Evolutionary conservation across 2,888 invertebrate species (phyloP).

Genomic region (Drosophila atripex): DNA sequence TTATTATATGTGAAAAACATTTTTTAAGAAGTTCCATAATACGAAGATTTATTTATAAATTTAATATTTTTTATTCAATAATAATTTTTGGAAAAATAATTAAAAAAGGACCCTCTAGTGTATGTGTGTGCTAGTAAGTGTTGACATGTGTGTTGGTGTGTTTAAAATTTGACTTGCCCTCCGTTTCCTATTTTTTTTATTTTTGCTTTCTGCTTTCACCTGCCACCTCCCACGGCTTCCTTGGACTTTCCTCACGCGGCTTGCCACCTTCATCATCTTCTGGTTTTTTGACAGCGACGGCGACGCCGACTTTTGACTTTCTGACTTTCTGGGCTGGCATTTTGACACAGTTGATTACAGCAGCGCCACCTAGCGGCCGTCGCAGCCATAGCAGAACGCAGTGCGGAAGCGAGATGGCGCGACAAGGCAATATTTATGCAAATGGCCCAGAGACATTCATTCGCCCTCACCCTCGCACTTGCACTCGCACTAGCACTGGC

Average conservation of each 20-base stretch:
- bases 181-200: constrained; percentile 17
- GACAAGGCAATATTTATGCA: constrained; percentile 70
- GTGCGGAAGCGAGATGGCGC: constrained; percentile 30
- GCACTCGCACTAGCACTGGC: constrained; percentile 7
- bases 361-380: constrained; percentile 72
- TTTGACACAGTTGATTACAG: constrained; percentile 77
- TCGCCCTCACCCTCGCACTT: constrained; percentile 14
- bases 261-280: constrained; percentile 32
- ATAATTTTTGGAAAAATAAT: background rate
- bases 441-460: constrained; percentile 60
- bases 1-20: no score
- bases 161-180: constrained; percentile 60
- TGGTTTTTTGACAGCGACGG: constrained; percentile 51
- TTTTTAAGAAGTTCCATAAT: no score
- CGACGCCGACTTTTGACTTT: constrained; percentile 69
- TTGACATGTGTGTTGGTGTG: constrained; percentile 24
- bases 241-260: constrained; percentile 5
- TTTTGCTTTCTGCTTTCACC: constrained; percentile 28
- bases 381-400: constrained; percentile 45
- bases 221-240: constrained; percentile 26
- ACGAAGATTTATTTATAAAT: no score
- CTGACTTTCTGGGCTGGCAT: constrained; percentile 73
- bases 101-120: constrained; percentile 22
- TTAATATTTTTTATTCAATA: no score
- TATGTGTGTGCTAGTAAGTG: constrained; percentile 22